These are phyloP conservation scores for Lepus americanus DNA, from an alignment of 2,113 vertebrate species.

Conservation along the genomic window DNA sequence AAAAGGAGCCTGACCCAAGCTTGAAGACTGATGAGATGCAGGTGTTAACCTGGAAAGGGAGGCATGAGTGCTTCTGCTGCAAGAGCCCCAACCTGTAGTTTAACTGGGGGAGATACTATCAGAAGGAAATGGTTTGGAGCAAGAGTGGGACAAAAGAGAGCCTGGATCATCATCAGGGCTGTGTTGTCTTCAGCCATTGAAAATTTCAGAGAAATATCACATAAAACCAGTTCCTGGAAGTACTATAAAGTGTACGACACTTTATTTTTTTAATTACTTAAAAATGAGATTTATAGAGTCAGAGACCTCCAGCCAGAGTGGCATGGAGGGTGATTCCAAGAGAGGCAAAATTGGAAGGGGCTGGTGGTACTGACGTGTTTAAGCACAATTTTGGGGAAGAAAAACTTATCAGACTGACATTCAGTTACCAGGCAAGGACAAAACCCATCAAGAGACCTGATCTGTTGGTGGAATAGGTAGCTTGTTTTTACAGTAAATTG, in stretches of 20 bases:
- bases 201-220: background rate
- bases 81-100: background rate
- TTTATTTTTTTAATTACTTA: too few relatives aligned
- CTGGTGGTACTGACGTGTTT: too few relatives aligned
- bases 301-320: too few relatives aligned
- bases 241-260: background rate
- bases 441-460: too few relatives aligned
- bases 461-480: too few relatives aligned
- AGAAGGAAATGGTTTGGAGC: background rate
- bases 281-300: too few relatives aligned
- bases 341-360: too few relatives aligned
- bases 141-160: background rate
- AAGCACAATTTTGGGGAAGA: too few relatives aligned
- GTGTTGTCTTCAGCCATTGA: fast-evolving
- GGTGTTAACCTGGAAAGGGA: background rate
- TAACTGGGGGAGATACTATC: background rate
- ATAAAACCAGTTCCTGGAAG: background rate
- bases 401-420: too few relatives aligned
- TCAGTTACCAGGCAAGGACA: too few relatives aligned
- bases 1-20: background rate
- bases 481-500: too few relatives aligned
- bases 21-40: background rate
- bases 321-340: too few relatives aligned
- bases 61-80: background rate
- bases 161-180: fast-evolving